Percentiles rank a stretch among this genome's conserved stretches.
phyloP scores from a whole-genome alignment of 2,797 vertebrate genomes.

The Premnoplex brunnescens region DNA sequence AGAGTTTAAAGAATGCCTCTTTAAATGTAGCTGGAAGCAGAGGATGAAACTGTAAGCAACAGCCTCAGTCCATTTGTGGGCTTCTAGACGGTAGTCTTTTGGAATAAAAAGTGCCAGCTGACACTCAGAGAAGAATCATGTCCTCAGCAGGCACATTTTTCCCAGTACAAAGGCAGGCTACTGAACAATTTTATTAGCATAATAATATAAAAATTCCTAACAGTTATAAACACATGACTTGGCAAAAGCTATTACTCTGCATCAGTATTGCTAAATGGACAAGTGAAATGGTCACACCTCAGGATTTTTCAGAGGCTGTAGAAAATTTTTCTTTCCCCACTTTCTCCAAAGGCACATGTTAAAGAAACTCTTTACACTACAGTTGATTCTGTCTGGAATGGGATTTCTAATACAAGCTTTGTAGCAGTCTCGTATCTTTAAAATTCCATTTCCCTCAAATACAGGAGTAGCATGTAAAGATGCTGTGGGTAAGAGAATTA shows the following conservation, averaged over 20 bases:
- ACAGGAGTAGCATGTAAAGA: background rate
- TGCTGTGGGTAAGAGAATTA: conserved; percentile 6
- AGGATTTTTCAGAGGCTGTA: background rate
- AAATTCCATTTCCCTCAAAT: conserved; percentile 14
- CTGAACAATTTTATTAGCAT: conserved; percentile 5
- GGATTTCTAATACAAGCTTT: background rate
- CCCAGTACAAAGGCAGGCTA: background rate
- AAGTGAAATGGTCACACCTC: background rate
- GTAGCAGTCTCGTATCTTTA: background rate
- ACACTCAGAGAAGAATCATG: background rate
- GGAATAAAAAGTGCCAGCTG: background rate
- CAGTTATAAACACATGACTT: background rate
- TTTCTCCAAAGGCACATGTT: background rate
- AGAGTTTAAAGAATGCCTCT: background rate
- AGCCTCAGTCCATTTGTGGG: background rate
- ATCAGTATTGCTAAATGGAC: background rate
- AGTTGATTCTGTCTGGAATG: conserved; percentile 1
- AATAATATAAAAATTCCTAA: background rate
- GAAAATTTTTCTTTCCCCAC: background rate
- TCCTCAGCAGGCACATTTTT: background rate
- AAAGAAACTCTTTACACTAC: background rate
- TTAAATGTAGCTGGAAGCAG: background rate
- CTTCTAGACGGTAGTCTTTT: background rate
- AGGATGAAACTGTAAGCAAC: background rate
- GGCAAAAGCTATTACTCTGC: background rate